Conservation (phyloP, 2,888 invertebrate genomes). For the Oasisia sp. region DNA sequence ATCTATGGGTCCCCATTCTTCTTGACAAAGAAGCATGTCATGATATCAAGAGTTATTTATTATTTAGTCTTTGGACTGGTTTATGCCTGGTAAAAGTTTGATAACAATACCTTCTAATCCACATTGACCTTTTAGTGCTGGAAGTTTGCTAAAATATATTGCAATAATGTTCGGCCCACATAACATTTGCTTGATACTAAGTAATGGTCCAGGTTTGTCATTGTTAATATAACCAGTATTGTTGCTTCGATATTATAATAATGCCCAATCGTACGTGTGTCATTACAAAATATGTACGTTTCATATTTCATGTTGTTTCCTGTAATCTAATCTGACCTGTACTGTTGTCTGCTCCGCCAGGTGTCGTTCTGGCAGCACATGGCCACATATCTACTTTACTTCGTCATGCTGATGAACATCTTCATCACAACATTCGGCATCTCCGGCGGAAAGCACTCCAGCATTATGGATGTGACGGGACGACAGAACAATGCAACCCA, state of each 20-base stretch:
- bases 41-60: too few relatives aligned
- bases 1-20: too few relatives aligned
- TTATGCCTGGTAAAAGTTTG: too few relatives aligned
- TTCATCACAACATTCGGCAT: constrained; percentile 49
- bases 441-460: constrained; percentile 37
- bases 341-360: constrained; percentile 20
- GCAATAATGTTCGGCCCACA: too few relatives aligned
- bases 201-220: not conserved
- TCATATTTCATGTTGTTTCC: not conserved
- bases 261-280: not conserved
- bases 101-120: too few relatives aligned
- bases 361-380: constrained; percentile 49
- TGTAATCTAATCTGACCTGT: not conserved
- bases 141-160: too few relatives aligned
- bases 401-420: constrained; percentile 46
- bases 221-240: not conserved
- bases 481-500: not conserved
- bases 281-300: not conserved
- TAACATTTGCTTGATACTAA: too few relatives aligned
- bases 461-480: constrained; percentile 25
- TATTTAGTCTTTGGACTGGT: too few relatives aligned
- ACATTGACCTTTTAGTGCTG: too few relatives aligned
- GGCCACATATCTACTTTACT: constrained; percentile 48
- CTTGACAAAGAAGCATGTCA: too few relatives aligned
- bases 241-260: not conserved